These are phyloP conservation scores for Heliconius charithonia DNA, from an alignment of 2,888 invertebrate genomes.

Conservation along the genomic window DNA sequence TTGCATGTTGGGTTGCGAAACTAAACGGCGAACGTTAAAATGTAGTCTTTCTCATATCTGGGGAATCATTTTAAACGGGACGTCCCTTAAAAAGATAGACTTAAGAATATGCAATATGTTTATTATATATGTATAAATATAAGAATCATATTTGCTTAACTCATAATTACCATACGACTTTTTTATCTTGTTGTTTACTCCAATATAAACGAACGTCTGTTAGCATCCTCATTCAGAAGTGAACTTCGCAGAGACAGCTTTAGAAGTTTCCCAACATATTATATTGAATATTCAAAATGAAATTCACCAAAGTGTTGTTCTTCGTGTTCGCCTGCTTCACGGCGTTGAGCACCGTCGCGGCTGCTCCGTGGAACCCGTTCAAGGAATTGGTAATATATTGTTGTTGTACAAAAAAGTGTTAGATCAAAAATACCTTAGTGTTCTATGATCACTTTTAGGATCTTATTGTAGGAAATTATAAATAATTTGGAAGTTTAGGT, in stretches of 20 bases:
- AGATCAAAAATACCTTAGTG: neutral
- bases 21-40: neutral
- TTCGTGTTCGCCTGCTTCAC: conserved; percentile 59
- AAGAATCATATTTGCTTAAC: neutral
- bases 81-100: conserved; percentile 21
- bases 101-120: neutral
- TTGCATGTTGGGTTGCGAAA: neutral
- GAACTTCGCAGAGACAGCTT: neutral
- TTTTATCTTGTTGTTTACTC: neutral
- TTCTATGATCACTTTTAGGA: neutral
- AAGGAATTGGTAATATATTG: conserved; percentile 60
- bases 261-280: neutral
- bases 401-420: neutral
- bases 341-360: conserved; percentile 53
- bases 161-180: neutral
- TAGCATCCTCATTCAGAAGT: neutral
- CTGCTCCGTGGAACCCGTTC: conserved; percentile 61
- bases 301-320: conserved; percentile 58
- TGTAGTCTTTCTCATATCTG: neutral
- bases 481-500: neutral
- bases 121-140: neutral
- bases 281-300: conserved; percentile 52
- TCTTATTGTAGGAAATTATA: neutral
- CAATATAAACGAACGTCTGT: neutral
- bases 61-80: conserved; percentile 30